Percentiles rank a stretch among this genome's conserved stretches.
phyloP scores from a whole-genome alignment of 1,140 invertebrate genomes.

The Macrosteles quadrilineatus region DNA sequence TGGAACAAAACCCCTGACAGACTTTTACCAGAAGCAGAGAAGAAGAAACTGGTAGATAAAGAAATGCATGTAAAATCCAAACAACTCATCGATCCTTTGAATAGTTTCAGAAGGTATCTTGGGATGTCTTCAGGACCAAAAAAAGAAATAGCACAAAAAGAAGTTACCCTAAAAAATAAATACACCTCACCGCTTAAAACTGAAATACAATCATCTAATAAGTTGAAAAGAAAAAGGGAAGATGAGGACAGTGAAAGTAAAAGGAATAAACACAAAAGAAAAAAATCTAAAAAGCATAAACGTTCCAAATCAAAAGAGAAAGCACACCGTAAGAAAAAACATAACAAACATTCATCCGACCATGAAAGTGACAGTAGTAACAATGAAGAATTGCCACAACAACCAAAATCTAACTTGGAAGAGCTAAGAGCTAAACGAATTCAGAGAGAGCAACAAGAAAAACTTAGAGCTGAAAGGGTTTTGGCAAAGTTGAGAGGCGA shows the following conservation, averaged over 20 bases:
- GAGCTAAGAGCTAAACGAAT: conserved; percentile 77
- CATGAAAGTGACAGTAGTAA: conserved; percentile 26
- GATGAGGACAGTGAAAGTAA: conserved; percentile 46
- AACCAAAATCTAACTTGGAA: conserved; percentile 60
- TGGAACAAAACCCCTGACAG: conserved; percentile 70
- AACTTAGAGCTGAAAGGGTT: conserved; percentile 65
- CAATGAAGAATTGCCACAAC: conserved; percentile 40
- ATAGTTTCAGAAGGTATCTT: conserved; percentile 64
- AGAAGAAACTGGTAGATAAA: conserved; percentile 40
- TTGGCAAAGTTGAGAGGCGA: conserved; percentile 65
- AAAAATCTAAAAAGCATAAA: conserved; percentile 37
- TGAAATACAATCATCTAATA: conserved; percentile 48
- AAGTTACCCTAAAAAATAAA: too few species aligned
- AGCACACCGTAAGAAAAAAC: conserved; percentile 42
- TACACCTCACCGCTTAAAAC: too few species aligned
- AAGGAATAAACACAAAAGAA: conserved; percentile 48
- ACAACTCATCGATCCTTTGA: conserved; percentile 70
- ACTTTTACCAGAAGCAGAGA: conserved; percentile 37
- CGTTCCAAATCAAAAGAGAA: background rate
- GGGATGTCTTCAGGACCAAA: conserved; percentile 42
- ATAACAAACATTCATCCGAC: conserved; percentile 48
- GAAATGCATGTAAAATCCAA: conserved; percentile 66
- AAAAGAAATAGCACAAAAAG: conserved; percentile 41
- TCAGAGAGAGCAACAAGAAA: conserved; percentile 76
- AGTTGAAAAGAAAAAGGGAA: conserved; percentile 49